phyloP scores from a whole-genome alignment of 64 coral and sea anemone species.

The Trachythela sp. region DNA sequence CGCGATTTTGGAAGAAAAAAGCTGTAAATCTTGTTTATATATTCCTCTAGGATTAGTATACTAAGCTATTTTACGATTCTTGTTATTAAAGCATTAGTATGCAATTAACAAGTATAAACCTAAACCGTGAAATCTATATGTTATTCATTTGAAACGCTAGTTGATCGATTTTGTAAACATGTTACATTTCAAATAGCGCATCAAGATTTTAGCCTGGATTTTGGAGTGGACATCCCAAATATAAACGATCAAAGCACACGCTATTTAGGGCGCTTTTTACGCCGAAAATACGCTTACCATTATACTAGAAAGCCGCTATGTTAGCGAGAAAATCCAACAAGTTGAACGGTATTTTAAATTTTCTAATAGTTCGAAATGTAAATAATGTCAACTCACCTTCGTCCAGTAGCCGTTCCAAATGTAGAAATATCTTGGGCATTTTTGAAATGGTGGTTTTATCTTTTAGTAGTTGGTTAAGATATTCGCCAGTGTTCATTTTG shows the following conservation, averaged over 20 bases:
- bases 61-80: background rate
- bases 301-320: background rate
- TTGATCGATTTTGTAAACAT: background rate
- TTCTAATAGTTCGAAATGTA: background rate
- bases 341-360: background rate
- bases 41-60: background rate
- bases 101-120: background rate
- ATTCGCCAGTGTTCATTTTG: slow-evolving; percentile 51
- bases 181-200: background rate
- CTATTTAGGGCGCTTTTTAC: background rate
- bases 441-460: slow-evolving; percentile 87
- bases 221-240: background rate
- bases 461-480: slow-evolving; percentile 80
- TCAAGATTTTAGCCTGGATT: background rate
- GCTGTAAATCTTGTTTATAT: too few relatives aligned
- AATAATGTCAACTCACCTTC: slow-evolving; percentile 54
- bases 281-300: background rate
- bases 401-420: slow-evolving; percentile 74
- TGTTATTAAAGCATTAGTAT: background rate
- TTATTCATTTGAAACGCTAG: background rate
- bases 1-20: too few relatives aligned
- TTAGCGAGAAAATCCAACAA: background rate
- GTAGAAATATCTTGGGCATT: slow-evolving; percentile 93
- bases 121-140: slow-evolving; percentile 1
- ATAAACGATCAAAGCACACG: background rate